Base-by-base conservation (phyloP, 2,797 vertebrate genomes). In the Ptychobarbus kaznakovi region DNA sequence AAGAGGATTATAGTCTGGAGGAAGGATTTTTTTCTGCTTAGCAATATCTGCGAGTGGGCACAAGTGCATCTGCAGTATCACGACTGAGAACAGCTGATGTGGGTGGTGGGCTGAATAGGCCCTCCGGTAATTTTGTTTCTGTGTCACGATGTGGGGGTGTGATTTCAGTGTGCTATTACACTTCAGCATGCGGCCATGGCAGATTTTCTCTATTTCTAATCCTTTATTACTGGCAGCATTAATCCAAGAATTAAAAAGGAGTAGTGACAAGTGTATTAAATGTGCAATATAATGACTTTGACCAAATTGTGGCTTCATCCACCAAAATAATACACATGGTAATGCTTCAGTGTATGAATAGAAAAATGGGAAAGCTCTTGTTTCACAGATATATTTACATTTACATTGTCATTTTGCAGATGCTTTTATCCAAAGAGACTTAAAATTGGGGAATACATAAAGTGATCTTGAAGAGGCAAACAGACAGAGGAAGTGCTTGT, bases 171-270 rank as follows among this genome's bases (percentile, higher is more conserved):
- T 51, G n/a, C 40, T 51, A 35, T 70, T 69, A 58, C 73, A 28
- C 83, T 83, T 68, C 15, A 73, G 86, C 70, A 79, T 44, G 56
- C 15, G 4, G 56, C 63, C 38, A 2, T 58, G 15, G 12, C 40
- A 66, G 22, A 77, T 86, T 84, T 58, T 93, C 92, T 94, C 93
- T 91, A 58, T 58, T 77, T 84, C 40, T 76, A 66, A 83, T 75
- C 58, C 72, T 53, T 83, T 66, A 83, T 76, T 51, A 40, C 65
- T 44, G 49, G 11, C 46, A 68, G 63, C 35, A 69, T 69, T 77
- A 77, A 69, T 53, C 25, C 61, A 16, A 40, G 35, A 73, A 66
- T 76, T 74, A 75, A 69, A 58, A 78, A 28, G 42, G 35, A 61
- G 63, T 38, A 13, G 38, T 42, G 12, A 49, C 20, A 77, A 28